phyloP scores from a whole-genome alignment of 2,113 vertebrate species.

The Corythornis madagascariensis region DNA sequence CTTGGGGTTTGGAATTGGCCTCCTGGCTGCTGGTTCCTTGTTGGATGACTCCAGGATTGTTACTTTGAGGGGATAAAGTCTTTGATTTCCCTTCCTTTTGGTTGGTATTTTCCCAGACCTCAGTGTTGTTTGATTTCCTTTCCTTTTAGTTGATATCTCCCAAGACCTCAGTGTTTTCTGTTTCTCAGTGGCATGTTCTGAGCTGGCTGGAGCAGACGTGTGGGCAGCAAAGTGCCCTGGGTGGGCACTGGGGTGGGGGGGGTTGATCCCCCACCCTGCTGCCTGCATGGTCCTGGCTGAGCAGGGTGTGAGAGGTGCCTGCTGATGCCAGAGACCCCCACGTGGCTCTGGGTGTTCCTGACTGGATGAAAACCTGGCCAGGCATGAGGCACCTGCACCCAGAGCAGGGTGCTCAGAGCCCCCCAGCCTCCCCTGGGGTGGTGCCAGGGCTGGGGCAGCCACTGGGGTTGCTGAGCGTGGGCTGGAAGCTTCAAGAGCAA shows the following conservation, averaged over 20 bases:
- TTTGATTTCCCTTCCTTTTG: background rate
- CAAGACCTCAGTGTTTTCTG: background rate
- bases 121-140: background rate
- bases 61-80: background rate
- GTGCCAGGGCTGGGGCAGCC: background rate
- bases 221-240: background rate
- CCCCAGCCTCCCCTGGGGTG: background rate
- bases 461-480: no score
- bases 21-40: background rate
- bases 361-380: background rate
- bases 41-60: background rate
- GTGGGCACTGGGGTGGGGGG: background rate
- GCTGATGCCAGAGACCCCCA: no score
- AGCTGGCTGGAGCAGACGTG: background rate
- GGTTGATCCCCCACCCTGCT: fast-evolving
- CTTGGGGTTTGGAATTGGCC: background rate
- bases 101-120: background rate
- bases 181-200: fast-evolving
- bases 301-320: no score
- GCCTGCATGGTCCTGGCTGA: fast-evolving
- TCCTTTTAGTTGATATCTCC: background rate
- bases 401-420: background rate
- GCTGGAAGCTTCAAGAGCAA: no score
- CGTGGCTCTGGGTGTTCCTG: background rate
- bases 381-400: background rate